Conservation (phyloP, 30 jellyfish, hydroid and myxozoan genomes). For the Phacellophora camtschatica region DNA sequence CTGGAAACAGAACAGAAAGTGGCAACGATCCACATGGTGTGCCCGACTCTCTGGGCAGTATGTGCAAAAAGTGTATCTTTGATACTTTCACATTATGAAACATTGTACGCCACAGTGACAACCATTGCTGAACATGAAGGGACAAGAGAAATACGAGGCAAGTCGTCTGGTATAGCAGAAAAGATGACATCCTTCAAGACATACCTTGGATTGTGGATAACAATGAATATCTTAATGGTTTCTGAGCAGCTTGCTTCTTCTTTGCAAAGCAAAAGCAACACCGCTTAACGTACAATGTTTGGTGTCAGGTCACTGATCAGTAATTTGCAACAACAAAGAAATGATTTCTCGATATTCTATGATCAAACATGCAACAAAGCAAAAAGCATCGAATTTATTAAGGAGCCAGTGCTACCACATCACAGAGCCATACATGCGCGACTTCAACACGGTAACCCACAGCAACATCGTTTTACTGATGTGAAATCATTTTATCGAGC, state of each 20-base stretch:
- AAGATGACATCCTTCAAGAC: not conserved
- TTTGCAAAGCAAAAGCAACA: not conserved
- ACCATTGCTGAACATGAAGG: constrained; percentile 4
- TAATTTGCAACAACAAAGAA: not conserved
- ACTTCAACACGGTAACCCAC: no score
- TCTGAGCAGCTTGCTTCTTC: not conserved
- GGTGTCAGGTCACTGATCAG: not conserved
- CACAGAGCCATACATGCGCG: not conserved
- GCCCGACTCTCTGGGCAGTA: not conserved
- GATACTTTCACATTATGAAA: not conserved
- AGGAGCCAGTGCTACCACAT: not conserved
- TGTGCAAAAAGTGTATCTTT: not conserved
- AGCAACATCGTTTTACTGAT: not conserved
- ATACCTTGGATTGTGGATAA: not conserved
- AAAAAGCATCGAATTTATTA: constrained; percentile 4
- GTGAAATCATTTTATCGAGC: not conserved
- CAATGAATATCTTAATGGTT: no score
- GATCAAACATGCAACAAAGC: constrained; percentile 17
- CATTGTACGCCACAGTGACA: not conserved
- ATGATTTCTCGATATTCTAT: no score
- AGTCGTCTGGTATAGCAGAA: constrained; percentile 1
- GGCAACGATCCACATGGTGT: not conserved
- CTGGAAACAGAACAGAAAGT: not conserved
- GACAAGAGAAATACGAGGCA: constrained; percentile 13
- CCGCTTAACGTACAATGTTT: not conserved